Conservation (phyloP, 2,113 vertebrate genomes). For the Archocentrus centrarchus region DNA sequence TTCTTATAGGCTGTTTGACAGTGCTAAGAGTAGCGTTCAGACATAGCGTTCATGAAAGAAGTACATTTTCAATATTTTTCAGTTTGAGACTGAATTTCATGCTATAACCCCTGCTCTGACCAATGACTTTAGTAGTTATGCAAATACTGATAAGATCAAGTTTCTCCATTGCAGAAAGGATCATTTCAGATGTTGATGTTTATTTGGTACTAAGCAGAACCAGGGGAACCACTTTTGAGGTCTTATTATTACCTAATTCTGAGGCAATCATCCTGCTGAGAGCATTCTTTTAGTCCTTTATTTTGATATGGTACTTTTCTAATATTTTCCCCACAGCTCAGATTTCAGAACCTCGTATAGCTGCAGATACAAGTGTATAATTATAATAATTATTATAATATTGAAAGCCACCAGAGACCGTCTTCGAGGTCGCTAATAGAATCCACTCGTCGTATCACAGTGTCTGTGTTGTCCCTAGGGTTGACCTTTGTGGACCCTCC, state of each 20-base stretch:
- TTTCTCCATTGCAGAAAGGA: not conserved
- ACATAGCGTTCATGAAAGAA: too few relatives aligned
- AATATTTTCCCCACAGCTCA: not conserved
- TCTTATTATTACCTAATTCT: not conserved
- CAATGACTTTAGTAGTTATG: too few relatives aligned
- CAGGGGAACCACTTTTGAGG: fast-evolving
- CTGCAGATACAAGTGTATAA: not conserved
- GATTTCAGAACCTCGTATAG: not conserved
- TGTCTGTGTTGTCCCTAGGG: not conserved
- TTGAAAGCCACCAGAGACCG: fast-evolving
- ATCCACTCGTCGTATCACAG: not conserved
- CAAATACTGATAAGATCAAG: not conserved
- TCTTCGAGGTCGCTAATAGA: fast-evolving
- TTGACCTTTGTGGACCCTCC: not conserved
- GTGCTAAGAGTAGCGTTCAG: too few relatives aligned
- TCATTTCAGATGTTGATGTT: too few relatives aligned
- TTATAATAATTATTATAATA: too few relatives aligned
- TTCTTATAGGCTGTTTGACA: too few relatives aligned
- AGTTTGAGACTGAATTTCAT: too few relatives aligned
- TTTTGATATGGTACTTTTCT: not conserved
- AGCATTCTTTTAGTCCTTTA: too few relatives aligned
- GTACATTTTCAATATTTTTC: not conserved
- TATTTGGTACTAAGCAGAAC: not conserved
- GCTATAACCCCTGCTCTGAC: too few relatives aligned
- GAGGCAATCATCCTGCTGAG: fast-evolving